phyloP scores from a whole-genome alignment of 2,113 vertebrate species.

The Danio rerio region DNA sequence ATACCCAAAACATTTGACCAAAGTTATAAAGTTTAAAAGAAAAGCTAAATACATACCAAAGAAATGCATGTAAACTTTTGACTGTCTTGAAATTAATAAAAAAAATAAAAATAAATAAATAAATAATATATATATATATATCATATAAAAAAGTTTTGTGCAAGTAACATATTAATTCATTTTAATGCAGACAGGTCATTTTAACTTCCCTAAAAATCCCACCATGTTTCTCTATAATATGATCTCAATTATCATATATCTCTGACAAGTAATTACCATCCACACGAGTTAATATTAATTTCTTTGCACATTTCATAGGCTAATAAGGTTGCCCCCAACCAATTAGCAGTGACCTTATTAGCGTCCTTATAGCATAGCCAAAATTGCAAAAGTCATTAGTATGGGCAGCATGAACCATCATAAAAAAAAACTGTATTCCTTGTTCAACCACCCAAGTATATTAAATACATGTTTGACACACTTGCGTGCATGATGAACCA shows the following conservation, averaged over 20 bases:
- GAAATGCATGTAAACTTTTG: no score
- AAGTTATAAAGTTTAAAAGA: no score
- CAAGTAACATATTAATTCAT: neutral
- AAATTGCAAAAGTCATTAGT: conserved; percentile 48
- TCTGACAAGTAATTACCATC: conserved; percentile 37
- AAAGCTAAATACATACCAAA: no score
- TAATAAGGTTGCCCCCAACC: conserved; percentile 27
- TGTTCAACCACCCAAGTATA: conserved; percentile 41
- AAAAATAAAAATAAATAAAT: no score
- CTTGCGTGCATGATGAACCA: conserved; percentile 27
- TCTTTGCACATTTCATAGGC: neutral
- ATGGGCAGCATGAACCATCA: conserved; percentile 10
- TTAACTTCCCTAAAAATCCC: neutral
- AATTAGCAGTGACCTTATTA: conserved; percentile 54
- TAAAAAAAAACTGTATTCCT: conserved; percentile 11
- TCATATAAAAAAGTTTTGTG: no score
- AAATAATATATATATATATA: no score
- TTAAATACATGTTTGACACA: conserved; percentile 44
- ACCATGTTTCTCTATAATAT: neutral
- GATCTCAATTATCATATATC: neutral
- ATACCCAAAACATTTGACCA: no score
- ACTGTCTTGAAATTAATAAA: no score
- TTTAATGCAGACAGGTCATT: neutral
- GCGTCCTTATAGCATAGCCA: conserved; percentile 21
- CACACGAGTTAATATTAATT: neutral